A percentile compares a stretch with the other conserved stretches of the same genome.
These are phyloP conservation scores for Sarcoramphus papa DNA, from an alignment of 2,797 vertebrate species.

Conservation along the genomic window DNA sequence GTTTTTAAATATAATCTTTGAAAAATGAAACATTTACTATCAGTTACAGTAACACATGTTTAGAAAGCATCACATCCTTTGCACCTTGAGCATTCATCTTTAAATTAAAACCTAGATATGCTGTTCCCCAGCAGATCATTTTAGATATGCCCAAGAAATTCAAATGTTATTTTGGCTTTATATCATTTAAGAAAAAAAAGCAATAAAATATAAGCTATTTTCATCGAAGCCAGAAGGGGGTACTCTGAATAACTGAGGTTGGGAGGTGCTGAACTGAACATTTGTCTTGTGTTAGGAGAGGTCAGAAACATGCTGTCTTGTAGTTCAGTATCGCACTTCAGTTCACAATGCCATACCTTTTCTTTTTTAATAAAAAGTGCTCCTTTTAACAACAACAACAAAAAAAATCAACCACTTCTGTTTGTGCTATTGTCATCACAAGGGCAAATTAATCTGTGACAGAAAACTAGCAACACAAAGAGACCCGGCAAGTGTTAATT, in stretches of 20 bases:
- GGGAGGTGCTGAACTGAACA: not conserved
- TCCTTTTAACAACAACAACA: not conserved
- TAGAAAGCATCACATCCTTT: not conserved
- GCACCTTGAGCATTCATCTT: not conserved
- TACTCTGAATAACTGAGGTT: not conserved
- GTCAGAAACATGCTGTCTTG: not conserved
- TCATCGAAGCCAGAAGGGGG: not conserved
- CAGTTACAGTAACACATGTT: not conserved
- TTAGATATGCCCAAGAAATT: not conserved
- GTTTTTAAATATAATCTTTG: not conserved
- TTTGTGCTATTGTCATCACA: not conserved
- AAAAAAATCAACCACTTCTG: not conserved
- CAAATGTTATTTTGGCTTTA: not conserved
- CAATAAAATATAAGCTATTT: not conserved
- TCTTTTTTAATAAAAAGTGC: not conserved
- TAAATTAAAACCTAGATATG: not conserved
- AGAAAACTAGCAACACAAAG: not conserved
- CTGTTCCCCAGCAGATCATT: not conserved
- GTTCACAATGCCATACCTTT: not conserved
- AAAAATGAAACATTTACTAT: not conserved
- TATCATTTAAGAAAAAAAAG: not conserved
- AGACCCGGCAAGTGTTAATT: not conserved
- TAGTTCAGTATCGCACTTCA: not conserved
- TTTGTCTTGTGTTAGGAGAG: not conserved
- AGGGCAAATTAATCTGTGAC: not conserved